These are phyloP conservation scores for Celastrina argiolus DNA, from an alignment of 2,888 invertebrate genomes.

Conservation along the genomic window DNA sequence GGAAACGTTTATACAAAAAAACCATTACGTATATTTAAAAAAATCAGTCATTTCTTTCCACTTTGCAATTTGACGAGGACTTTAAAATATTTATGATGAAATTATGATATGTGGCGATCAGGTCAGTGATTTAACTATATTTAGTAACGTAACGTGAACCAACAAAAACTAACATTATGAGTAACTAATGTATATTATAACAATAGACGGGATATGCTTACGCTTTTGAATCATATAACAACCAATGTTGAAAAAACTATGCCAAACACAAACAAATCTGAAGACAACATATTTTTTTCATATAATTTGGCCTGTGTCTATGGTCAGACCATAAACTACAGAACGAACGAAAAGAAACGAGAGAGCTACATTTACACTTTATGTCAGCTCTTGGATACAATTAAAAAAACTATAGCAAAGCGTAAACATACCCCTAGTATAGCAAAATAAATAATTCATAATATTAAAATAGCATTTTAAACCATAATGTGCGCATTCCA, in stretches of 20 bases:
- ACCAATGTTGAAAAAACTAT: neutral
- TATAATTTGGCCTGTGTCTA: neutral
- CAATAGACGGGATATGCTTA: neutral
- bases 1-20: slow-evolving; percentile 23
- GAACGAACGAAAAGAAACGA: neutral
- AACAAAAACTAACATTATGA: slow-evolving; percentile 22
- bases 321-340: neutral
- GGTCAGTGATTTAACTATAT: slow-evolving; percentile 37
- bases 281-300: too few species aligned
- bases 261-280: neutral
- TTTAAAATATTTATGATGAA: slow-evolving; percentile 22
- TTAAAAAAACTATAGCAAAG: neutral
- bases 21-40: slow-evolving; percentile 14
- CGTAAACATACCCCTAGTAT: slow-evolving; percentile 22
- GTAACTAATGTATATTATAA: slow-evolving; percentile 22
- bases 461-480: slow-evolving; percentile 28
- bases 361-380: neutral
- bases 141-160: slow-evolving; percentile 22
- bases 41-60: slow-evolving; percentile 19
- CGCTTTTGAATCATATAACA: neutral
- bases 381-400: too few species aligned
- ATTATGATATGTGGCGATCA: slow-evolving; percentile 48
- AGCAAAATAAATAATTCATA: slow-evolving; percentile 28
- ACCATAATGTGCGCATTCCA: slow-evolving; percentile 34
- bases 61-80: slow-evolving; percentile 19